Evolutionary conservation across 2,113 vertebrate genomes (phyloP), one percentile per base, ranked within the genome.

Genomic region (Craseonycteris thonglongyai): DNA sequence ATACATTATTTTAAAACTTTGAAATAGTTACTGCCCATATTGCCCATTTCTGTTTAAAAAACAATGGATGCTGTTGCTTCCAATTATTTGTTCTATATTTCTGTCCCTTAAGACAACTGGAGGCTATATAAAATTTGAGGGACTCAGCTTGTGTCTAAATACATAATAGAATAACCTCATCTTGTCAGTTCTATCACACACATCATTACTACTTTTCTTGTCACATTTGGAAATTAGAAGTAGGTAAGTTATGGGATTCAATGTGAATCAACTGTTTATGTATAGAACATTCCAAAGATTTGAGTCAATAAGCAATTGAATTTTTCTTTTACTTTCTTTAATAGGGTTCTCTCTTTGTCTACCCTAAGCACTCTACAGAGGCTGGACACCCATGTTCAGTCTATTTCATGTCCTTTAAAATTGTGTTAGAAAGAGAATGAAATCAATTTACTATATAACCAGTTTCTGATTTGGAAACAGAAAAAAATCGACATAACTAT

Each of bases 391-490:
- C 26, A 30, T 22, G 5, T 92, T 42, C 42, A 76, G 16, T 4
- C 3, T 66, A 28, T 16, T 78, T 3, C 0, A 3, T 6, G 2
- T 26, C 71, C 63, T 72, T 88, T 83, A 74, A 66, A 72, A 80
- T 18, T 59, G 6, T 51, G 19, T 28, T 56, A 38, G 59, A 56
- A 40, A 40, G 5, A 87, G 28, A 61, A 14, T 45, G 40, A 56
- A 38, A 22, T 75, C 13, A 65, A 7, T 9, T 91, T 94, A 21
- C 9, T 61, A 9, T 2, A 28, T 33, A 71, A 63, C 56, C 1
- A 4, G 5, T 47, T 61, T 94, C 54, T 90, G 74, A 89, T 63
- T 42, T 85, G 56, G 59, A 93, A 88, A 69, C 15, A 88, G 38
- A 10, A n/a, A 49, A 69, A 61, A 56, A 54, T 12, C 24, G 16